These are phyloP conservation scores for Cryptoblepharus egeriae DNA, from an alignment of 2,797 vertebrate genomes.

Conservation along the genomic window DNA sequence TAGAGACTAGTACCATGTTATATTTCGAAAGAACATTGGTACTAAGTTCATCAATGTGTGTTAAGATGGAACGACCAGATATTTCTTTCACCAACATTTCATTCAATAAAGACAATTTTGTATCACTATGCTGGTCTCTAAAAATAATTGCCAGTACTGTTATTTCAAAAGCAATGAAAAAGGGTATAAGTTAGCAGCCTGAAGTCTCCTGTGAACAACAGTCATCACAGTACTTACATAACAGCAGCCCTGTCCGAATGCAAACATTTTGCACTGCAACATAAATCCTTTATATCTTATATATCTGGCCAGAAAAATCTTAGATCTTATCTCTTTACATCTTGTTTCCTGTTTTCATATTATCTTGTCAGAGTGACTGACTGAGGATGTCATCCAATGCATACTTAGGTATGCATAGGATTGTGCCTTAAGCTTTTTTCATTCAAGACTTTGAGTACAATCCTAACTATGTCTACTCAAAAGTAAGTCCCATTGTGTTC, in stretches of 20 bases:
- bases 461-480: too few species aligned
- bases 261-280: neutral
- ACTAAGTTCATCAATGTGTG: neutral
- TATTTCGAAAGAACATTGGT: neutral
- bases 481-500: too few species aligned
- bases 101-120: neutral
- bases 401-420: too few species aligned
- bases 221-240: neutral
- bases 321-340: too few species aligned
- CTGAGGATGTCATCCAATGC: too few species aligned
- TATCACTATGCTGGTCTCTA: neutral
- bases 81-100: neutral
- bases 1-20: neutral
- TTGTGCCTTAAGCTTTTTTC: neutral
- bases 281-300: neutral
- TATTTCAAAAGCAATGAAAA: neutral
- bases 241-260: neutral
- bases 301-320: too few species aligned
- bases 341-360: neutral
- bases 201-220: too few species aligned
- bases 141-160: neutral
- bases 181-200: neutral
- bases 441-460: conserved; percentile 17
- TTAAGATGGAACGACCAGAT: neutral
- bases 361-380: neutral